These are phyloP conservation scores for Pachydiplax longipennis DNA, from an alignment of 2,888 invertebrate genomes.

Conservation along the genomic window DNA sequence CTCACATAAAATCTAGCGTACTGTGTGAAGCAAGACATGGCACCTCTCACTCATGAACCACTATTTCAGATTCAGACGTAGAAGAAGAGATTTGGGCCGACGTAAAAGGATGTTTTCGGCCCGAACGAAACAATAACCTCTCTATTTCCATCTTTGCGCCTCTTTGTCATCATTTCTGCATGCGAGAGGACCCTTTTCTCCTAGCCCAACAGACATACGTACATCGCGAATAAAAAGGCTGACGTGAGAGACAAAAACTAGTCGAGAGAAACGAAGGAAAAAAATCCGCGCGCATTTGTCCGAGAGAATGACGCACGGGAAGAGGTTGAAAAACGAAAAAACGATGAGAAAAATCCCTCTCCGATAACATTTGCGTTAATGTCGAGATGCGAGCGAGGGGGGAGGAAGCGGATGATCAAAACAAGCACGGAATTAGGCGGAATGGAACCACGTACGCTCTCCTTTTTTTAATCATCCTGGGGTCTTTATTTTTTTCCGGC, in stretches of 20 bases:
- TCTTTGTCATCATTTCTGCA: background rate
- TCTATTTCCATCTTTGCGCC: background rate
- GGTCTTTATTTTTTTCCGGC: background rate
- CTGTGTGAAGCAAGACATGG: too few relatives aligned
- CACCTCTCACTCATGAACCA: background rate
- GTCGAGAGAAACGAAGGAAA: background rate
- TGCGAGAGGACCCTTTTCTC: background rate
- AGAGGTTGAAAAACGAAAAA: background rate
- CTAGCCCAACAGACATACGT: background rate
- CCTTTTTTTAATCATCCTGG: background rate
- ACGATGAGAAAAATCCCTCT: background rate
- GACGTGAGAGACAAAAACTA: background rate
- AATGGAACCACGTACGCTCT: slow-evolving; percentile 1
- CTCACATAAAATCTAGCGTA: too few relatives aligned
- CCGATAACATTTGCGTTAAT: slow-evolving; percentile 8
- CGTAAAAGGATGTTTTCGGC: background rate
- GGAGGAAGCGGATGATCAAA: background rate
- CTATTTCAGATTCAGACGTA: background rate
- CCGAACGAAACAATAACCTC: background rate
- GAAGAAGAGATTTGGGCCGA: background rate
- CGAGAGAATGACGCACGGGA: background rate
- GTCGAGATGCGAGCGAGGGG: background rate
- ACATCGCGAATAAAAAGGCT: background rate
- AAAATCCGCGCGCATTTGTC: background rate
- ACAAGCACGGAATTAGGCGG: background rate